Evolutionary conservation across 23 tunicate genomes (phyloP).

Genomic region (Ascidia mentula): DNA sequence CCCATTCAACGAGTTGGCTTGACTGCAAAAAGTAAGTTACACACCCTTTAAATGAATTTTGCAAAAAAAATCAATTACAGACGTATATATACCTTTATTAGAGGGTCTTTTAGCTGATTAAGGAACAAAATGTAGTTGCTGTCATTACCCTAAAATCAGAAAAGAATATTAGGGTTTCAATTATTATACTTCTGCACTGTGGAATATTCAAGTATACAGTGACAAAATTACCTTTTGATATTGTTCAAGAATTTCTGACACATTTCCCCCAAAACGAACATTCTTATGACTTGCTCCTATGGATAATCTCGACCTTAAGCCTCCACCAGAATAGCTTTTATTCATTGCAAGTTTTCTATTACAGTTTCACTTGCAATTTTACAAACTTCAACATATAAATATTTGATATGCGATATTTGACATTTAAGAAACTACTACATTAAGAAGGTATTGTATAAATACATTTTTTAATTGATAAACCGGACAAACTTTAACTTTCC

Average conservation of each 20-base stretch:
- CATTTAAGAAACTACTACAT: too few species aligned
- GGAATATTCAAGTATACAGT: background rate
- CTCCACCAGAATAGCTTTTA: background rate
- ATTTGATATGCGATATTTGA: too few species aligned
- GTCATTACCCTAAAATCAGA: background rate
- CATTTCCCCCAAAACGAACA: constrained; percentile 1
- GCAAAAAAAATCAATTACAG: background rate
- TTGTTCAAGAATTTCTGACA: constrained; percentile 4
- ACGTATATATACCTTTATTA: background rate
- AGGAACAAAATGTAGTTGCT: background rate
- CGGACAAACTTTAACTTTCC: too few species aligned
- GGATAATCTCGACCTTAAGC: background rate
- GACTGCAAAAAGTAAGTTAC: constrained; percentile 69
- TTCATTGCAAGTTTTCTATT: too few species aligned
- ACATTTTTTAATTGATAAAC: too few species aligned
- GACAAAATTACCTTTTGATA: constrained; percentile 2
- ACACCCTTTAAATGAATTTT: too few species aligned
- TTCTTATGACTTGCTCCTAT: background rate
- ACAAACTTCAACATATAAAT: too few species aligned
- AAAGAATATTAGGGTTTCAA: background rate
- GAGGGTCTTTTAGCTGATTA: background rate
- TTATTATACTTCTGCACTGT: too few species aligned
- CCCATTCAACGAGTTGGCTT: constrained; percentile 40
- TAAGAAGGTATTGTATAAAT: too few species aligned
- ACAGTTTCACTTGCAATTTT: too few species aligned